Evolutionary conservation across 2,797 vertebrate species (phyloP), one percentile per base, ranked within the genome.

Genomic region (Diceros bicornis): DNA sequence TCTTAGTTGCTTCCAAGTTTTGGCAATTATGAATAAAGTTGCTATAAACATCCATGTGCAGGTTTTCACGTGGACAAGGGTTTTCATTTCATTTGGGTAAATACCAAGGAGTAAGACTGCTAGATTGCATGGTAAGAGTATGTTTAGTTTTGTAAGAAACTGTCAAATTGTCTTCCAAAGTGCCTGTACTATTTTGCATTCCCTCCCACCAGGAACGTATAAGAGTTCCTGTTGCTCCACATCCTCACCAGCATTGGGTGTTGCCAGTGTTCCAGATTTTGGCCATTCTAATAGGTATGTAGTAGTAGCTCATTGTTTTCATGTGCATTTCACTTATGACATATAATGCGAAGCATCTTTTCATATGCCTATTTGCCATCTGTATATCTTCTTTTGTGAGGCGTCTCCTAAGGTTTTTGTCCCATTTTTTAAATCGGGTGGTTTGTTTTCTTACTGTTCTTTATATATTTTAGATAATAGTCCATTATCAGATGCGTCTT

Each of bases 1-100:
- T 57, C 72, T 68, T 57, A 17, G 62, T 37, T 93, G 72, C 62
- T 93, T 78, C 18, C 37, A 93, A 77, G 37, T 71, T 93, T 86
- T 47, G 50, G 72, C 50, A 86, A 68, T 57, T 93, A 86, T 34
- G 50, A 85, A 57, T 50, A 69, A 93, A 78, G 37, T 25, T 86
- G 21, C 37, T 69, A 79, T 78, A 78, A 78, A 86, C 83, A 93
- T 78, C 37, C 37, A 86, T 69, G 83, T 78, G 72, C 50, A 78
- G 37, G 72, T 68, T 86, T 93, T 69, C 68, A 23, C 69, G 72
- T 86, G 62, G 50, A 69, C 69, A 92, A 85, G 27, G 47, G 13
- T 84, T 75, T 74, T 77, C 59, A 93, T 21, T 85, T 93, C 61
- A 32, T 41, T 72, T 85, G 71, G 16, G 71, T 85, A 93, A 85